These are phyloP conservation scores for Leistus spinibarbis DNA, from an alignment of 2,888 invertebrate species.

Conservation along the genomic window DNA sequence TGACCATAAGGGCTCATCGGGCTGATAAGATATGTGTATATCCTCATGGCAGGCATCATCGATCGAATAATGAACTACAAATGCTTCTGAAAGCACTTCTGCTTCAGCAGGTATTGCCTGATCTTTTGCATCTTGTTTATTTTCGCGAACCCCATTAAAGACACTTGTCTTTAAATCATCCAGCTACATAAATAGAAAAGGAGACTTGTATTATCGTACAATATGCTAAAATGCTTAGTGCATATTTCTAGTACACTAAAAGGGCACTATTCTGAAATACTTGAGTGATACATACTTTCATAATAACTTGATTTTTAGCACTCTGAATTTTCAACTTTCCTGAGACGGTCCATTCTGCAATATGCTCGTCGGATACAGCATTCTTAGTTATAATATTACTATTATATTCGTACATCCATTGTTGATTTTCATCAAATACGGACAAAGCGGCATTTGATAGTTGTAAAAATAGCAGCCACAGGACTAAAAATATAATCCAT, in stretches of 20 bases:
- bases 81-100: not conserved
- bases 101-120: not conserved
- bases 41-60: not conserved
- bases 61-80: not conserved
- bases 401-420: not conserved
- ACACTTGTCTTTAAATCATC: not conserved
- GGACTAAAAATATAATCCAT: not conserved
- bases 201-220: not conserved
- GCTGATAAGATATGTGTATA: not conserved
- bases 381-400: not conserved
- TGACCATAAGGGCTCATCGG: constrained; percentile 66
- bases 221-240: too few species aligned
- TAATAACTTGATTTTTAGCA: not conserved
- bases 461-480: not conserved
- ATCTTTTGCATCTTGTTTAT: not conserved
- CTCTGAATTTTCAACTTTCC: constrained; percentile 4
- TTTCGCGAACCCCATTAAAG: not conserved
- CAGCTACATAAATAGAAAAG: not conserved
- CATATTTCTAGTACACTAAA: too few species aligned
- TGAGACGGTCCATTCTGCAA: not conserved
- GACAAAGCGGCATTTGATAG: not conserved
- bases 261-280: too few species aligned
- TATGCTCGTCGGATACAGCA: not conserved
- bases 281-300: not conserved
- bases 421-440: not conserved